Evolutionary conservation across 2,113 vertebrate species (phyloP).

Genomic region (Psilopsiagon aymara): DNA sequence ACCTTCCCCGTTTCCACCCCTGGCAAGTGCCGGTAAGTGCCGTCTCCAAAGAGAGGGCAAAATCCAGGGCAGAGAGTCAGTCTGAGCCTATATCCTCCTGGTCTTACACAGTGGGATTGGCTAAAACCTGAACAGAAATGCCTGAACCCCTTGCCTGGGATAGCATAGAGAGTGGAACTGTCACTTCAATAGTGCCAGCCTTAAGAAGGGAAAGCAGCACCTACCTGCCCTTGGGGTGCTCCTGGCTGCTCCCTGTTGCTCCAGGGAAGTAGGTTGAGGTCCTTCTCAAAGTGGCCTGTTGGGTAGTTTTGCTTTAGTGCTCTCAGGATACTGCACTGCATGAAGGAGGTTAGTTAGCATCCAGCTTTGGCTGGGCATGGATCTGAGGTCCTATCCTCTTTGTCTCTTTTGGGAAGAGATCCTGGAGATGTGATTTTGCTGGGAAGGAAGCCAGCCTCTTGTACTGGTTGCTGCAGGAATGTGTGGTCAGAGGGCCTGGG

Average conservation of each 20-base stretch:
- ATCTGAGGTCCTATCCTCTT: neutral
- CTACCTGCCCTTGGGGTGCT: neutral
- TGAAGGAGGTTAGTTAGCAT: neutral
- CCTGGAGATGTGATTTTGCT: neutral
- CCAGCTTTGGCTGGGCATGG: neutral
- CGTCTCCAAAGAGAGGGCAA: neutral
- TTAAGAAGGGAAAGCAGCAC: neutral
- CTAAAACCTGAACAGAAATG: neutral
- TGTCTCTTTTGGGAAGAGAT: neutral
- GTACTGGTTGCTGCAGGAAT: neutral
- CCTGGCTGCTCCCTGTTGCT: neutral
- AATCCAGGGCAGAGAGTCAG: neutral
- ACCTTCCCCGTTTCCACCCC: neutral
- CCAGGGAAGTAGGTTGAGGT: neutral
- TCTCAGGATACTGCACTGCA: neutral
- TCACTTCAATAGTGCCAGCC: neutral
- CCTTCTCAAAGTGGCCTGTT: neutral
- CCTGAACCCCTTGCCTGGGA: neutral
- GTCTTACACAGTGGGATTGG: accelerated
- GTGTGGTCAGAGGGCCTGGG: neutral
- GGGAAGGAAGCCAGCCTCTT: neutral
- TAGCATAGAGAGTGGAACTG: neutral
- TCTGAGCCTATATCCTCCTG: neutral
- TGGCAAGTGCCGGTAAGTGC: too few species aligned
- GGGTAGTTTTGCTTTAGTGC: neutral